These are phyloP conservation scores for Zaprionus gabonicus DNA, from an alignment of 1,140 invertebrate genomes.

Conservation along the genomic window DNA sequence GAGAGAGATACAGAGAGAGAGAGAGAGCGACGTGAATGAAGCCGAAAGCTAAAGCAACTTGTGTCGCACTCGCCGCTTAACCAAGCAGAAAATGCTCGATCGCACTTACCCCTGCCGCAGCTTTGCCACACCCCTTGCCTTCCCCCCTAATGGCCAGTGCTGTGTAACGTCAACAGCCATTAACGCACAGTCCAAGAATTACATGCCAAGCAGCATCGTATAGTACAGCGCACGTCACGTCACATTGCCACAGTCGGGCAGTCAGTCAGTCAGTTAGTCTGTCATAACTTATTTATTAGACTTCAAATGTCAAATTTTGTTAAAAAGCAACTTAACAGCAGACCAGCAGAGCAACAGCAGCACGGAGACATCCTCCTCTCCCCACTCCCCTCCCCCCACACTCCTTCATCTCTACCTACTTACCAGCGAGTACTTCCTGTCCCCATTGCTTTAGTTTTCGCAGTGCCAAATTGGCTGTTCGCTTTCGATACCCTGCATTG, in stretches of 20 bases:
- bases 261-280: conserved; percentile 17
- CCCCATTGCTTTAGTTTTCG: neutral
- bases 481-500: neutral
- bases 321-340: conserved; percentile 53
- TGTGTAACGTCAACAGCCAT: conserved; percentile 41
- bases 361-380: neutral
- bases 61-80: conserved; percentile 30
- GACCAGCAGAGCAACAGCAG: neutral
- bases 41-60: conserved; percentile 8
- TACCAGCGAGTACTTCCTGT: neutral
- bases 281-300: conserved; percentile 73
- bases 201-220: conserved; percentile 3
- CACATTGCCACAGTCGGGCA: conserved; percentile 12
- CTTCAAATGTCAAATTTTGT: conserved; percentile 69
- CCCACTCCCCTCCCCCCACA: too few relatives aligned
- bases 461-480: conserved; percentile 2
- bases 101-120: neutral
- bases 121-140: neutral
- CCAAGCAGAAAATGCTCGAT: conserved; percentile 40
- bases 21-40: neutral
- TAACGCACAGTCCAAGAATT: conserved; percentile 27
- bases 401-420: too few relatives aligned
- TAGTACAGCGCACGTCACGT: neutral
- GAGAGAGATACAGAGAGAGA: neutral
- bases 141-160: neutral